Base-by-base conservation (phyloP, 2,113 vertebrate species). In the Hemibagrus wyckioides region DNA sequence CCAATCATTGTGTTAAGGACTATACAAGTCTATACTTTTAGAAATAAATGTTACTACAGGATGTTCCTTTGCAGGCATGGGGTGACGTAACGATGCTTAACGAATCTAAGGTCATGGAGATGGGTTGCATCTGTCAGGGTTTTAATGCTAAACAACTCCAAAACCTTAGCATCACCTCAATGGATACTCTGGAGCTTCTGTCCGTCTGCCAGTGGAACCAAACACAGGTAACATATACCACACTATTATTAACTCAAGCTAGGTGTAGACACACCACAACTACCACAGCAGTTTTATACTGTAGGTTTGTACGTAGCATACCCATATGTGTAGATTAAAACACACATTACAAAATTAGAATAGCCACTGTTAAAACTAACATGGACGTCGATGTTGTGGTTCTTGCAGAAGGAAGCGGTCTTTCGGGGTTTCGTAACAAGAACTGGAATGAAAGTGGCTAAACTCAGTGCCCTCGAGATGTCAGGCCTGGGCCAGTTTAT, bases 71-170 rank as follows among this genome's bases (percentile, higher is more conserved):
- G 9, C 87, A 95, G 94, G 86, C 11, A 3, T 94, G 89, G 61
- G 93, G 92, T 23, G 69, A 88, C 4, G 84, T 91, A 59, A 30
- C 85, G 1, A 21, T 77, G 41, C 89, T 95, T 87, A 90, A 63
- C 17, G 93, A 94, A 50, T 80, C 67, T 0, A 79, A 30, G 5
- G 79, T 94, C 21, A 7, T 83, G 23, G 86, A 92, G 85, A 50
- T 95, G 89, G 92, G 92, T 25, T 96, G 95, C 67, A 85, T 96
- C 19, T 83, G 39, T 84, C 93, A 84, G 86, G 88, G 92, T 36
- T 93, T 96, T 91, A 71, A 90, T 5, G 8, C 75, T 19, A 4
- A 87, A 21, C 89, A 94, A 11, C 90, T 96, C 69, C 36, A 86
- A 82, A 88, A 13, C 0, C 87, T 94, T 25, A 89, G 87, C 71